These are phyloP conservation scores for Macaria notata DNA, from an alignment of 2,888 invertebrate species.

Conservation along the genomic window DNA sequence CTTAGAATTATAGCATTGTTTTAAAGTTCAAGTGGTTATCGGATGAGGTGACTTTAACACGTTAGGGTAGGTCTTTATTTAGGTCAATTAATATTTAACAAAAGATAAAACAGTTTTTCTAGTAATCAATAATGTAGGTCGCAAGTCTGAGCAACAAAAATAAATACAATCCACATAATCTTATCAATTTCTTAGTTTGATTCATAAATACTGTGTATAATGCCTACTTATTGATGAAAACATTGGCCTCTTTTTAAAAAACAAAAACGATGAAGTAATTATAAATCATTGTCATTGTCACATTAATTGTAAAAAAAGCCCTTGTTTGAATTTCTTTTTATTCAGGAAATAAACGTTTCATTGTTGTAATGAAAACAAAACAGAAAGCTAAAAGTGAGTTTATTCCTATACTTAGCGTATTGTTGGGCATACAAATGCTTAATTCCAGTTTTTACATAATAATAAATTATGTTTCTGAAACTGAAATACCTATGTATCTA, in stretches of 20 bases:
- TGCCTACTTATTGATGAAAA: constrained; percentile 6
- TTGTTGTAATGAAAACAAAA: constrained; percentile 11
- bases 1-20: no score
- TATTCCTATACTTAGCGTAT: background rate
- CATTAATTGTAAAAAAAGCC: background rate
- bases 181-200: constrained; percentile 1
- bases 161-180: constrained; percentile 2
- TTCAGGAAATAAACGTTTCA: background rate
- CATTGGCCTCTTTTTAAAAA: constrained; percentile 22
- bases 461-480: no score
- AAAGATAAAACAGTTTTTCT: constrained; percentile 11
- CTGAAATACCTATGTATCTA: no score
- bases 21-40: constrained; percentile 1
- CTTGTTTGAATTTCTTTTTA: background rate
- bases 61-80: constrained; percentile 16
- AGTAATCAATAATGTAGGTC: constrained; percentile 8
- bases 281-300: constrained; percentile 28
- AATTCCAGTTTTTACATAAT: no score
- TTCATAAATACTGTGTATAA: background rate
- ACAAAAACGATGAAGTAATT: background rate
- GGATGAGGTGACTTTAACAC: background rate
- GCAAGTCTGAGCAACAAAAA: background rate
- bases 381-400: constrained; percentile 20
- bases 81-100: constrained; percentile 12
- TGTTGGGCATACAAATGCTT: no score